These are phyloP conservation scores for Lottia gigantea DNA, from an alignment of 2,888 invertebrate genomes.

Conservation along the genomic window DNA sequence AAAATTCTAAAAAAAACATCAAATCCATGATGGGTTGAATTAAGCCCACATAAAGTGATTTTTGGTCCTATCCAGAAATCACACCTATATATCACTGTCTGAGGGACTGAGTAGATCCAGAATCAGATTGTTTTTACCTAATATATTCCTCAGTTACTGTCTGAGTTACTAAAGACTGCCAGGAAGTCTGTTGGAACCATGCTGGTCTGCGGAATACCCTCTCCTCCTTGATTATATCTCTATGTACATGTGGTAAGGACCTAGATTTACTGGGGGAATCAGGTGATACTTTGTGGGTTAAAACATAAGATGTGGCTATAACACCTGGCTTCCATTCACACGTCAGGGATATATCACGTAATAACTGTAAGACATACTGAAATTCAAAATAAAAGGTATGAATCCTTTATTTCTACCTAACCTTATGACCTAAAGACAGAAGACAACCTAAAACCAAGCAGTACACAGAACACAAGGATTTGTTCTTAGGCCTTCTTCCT, in stretches of 20 bases:
- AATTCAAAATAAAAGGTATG: not conserved
- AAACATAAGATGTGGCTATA: constrained; percentile 29
- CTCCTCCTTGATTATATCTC: constrained; percentile 48
- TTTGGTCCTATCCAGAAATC: too few relatives aligned
- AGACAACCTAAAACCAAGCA: too few relatives aligned
- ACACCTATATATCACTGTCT: too few relatives aligned
- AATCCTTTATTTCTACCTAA: too few relatives aligned
- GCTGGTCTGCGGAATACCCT: constrained; percentile 23
- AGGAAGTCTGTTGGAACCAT: constrained; percentile 23
- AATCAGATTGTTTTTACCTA: constrained; percentile 29
- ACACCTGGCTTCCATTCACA: constrained; percentile 57
- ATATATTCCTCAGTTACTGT: constrained; percentile 42
- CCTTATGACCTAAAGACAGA: too few relatives aligned
- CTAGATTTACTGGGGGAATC: constrained; percentile 22
- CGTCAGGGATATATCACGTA: constrained; percentile 50
- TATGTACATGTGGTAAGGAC: constrained; percentile 42
- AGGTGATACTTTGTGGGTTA: constrained; percentile 13
- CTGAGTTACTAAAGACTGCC: constrained; percentile 31
- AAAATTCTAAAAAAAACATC: too few relatives aligned
- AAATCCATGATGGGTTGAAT: too few relatives aligned
- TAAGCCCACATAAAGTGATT: too few relatives aligned
- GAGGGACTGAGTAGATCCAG: too few relatives aligned
- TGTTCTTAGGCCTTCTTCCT: too few relatives aligned
- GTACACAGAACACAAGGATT: too few relatives aligned
- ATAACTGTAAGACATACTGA: constrained; percentile 45